Evolutionary conservation across 1,140 invertebrate species (phyloP), one percentile per base, ranked within the genome.

Genomic region (Apis cerana): DNA sequence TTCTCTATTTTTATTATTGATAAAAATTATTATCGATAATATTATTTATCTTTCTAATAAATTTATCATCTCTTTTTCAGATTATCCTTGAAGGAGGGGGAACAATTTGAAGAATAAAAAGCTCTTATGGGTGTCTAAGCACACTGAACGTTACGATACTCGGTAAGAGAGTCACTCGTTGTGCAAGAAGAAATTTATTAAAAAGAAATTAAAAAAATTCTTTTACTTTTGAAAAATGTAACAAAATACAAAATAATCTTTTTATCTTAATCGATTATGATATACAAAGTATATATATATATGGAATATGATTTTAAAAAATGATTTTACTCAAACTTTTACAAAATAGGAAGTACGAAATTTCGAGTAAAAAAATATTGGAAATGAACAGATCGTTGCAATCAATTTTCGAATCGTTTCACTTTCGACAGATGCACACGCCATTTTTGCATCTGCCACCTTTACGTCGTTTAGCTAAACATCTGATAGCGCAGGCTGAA

Each of bases 401-500:
- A 52, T 15, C 21, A 15, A 23, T n/a, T 50, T n/a, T 50, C 21
- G 9, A 13, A 48, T 7, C 10, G 43, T 4, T 48, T 58, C 7
- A 59, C 21, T 61, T 19, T 8, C 64, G 54, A 59, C 92, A 92
- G 23, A 87, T 15, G 68, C 91, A 93, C 13, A 86, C 76, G 50
- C 85, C 88, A 50, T 88, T 71, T 21, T 69, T n/a, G 68, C 92
- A 93, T 1, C 71, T 27, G 3, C 92, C 92, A 33, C 91, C 91
- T 15, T 43, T 80, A 11, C 85, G 88, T 62, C 88, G 76, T 50
- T 84, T 79, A 9, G 54, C 59, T 10, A 92, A 17, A 68, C 92
- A 92, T 33, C 86, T 88, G 0, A 78, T 21, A 2, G 92, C 90
- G 69, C 92, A 92, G 1, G 80, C 90, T 33, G 85, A 75, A 61